A percentile compares a stretch with the other conserved stretches of the same genome.
phyloP scores from a whole-genome alignment of 2,888 invertebrate species.

The Drosophila eohydei region DNA sequence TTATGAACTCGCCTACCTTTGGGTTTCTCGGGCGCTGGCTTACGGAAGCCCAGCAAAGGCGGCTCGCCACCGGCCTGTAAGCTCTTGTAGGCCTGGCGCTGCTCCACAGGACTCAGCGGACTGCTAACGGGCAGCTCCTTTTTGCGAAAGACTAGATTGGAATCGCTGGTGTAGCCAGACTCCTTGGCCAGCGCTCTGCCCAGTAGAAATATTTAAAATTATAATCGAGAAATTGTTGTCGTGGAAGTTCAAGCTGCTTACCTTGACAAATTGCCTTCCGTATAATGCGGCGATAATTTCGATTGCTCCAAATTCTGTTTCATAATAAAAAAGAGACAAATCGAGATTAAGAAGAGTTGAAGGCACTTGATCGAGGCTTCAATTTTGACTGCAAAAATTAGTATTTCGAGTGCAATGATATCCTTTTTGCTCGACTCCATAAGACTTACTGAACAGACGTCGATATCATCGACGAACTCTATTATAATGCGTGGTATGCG shows the following conservation, averaged over 20 bases:
- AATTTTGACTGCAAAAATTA: slow-evolving; percentile 36
- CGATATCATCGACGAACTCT: slow-evolving; percentile 89
- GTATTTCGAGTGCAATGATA: slow-evolving; percentile 68
- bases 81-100: slow-evolving; percentile 93
- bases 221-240: not conserved
- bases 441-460: slow-evolving; percentile 88
- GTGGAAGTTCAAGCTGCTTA: slow-evolving; percentile 77
- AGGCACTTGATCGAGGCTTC: not conserved
- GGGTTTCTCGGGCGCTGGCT: slow-evolving; percentile 93
- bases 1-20: slow-evolving; percentile 87
- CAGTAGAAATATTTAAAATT: not conserved
- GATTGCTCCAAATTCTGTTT: slow-evolving; percentile 90
- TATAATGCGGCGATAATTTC: slow-evolving; percentile 88
- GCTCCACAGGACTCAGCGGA: slow-evolving; percentile 92
- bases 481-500: slow-evolving; percentile 89
- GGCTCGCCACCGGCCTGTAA: slow-evolving; percentile 98
- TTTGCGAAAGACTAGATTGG: slow-evolving; percentile 93
- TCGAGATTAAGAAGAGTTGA: slow-evolving; percentile 5
- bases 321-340: slow-evolving; percentile 84
- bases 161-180: slow-evolving; percentile 96
- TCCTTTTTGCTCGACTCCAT: slow-evolving; percentile 19
- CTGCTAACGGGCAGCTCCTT: slow-evolving; percentile 89
- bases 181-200: slow-evolving; percentile 93
- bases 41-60: slow-evolving; percentile 95
- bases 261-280: slow-evolving; percentile 93